Evolutionary conservation across 2,113 vertebrate genomes (phyloP), one percentile per base, ranked within the genome.

Genomic region (Vulpes ferrilata): DNA sequence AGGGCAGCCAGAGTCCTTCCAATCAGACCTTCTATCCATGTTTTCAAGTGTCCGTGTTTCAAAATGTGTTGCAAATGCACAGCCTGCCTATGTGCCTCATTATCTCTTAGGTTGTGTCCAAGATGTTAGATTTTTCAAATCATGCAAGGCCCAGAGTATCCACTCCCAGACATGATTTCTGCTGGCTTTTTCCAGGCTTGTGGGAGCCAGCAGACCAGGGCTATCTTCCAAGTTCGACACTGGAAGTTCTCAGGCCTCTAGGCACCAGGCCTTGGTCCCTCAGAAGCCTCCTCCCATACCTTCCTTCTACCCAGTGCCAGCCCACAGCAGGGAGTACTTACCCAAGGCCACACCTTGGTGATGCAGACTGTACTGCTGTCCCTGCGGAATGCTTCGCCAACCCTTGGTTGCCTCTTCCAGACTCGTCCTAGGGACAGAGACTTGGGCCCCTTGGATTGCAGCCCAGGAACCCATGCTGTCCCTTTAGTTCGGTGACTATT

Each of bases 21-120:
- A 16, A 13, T 11, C 20, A 43, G 27, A 48, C 1, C 11, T 20
- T 8, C 7, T 2, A 0, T 5, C 5, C 0, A 0, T 38, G 30
- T 60, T 74, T 88, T 60, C 69, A 57, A 32, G 32, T 74, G 73
- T 48, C 22, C 6, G 12, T 48, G 38, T 76, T 76, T 25, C 73
- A 76, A 25, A 76, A 27, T 76, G 38, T 15, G 22, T 74, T 76
- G 48, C 38, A 48, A 3, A 48, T 7, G 12, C 23, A 38, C 38
- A 76, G 73, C 12, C 55, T 65, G 27, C 65, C 55, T 5, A 12
- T 12, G 69, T 6, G 11, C 55, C 80, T 35, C 22, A 11, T 74
- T 35, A 10, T 19, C 60, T 19, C 60, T 35, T 59, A 74, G 80
- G 55, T 13, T 13, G 2, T 16, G 64, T 35, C 51, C 53, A 10